These are phyloP conservation scores for Drosophila robusta DNA, from an alignment of 2,888 invertebrate genomes.

Conservation along the genomic window DNA sequence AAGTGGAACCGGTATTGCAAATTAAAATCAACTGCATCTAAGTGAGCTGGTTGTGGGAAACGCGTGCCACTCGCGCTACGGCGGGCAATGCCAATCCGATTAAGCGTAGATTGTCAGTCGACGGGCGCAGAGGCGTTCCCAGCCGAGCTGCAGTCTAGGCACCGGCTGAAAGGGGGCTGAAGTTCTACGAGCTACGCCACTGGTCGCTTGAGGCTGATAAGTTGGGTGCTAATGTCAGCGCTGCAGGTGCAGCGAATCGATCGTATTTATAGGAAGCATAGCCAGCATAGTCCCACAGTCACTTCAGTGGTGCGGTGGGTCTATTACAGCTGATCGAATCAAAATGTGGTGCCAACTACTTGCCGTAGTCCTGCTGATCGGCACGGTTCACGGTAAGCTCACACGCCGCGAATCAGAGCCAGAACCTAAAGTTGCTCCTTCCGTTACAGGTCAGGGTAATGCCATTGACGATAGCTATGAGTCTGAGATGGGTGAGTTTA, in stretches of 20 bases:
- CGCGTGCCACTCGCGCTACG: conserved; percentile 17
- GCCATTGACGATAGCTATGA: conserved; percentile 40
- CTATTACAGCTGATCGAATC: conserved; percentile 40
- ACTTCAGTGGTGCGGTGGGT: conserved; percentile 24
- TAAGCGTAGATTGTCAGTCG: background rate
- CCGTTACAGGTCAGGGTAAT: conserved; percentile 32
- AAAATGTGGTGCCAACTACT: conserved; percentile 34
- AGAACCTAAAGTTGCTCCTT: background rate
- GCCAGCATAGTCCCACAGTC: conserved; percentile 53
- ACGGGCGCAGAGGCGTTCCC: conserved; percentile 1
- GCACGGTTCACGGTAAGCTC: conserved; percentile 36
- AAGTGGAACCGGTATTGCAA: conserved; percentile 55
- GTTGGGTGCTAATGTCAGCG: background rate
- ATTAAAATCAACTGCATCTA: conserved; percentile 4
- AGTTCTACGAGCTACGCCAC: background rate
- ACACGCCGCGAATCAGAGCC: too few species aligned
- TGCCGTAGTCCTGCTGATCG: conserved; percentile 27
- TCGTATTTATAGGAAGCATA: conserved; percentile 43
- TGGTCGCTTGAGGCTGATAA: background rate
- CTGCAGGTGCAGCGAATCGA: background rate
- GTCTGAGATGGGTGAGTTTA: conserved; percentile 59
- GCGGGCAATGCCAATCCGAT: conserved; percentile 34
- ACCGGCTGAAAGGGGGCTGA: background rate
- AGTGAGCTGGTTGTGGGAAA: conserved; percentile 18
- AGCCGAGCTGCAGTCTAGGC: background rate